These are phyloP conservation scores for Trichechus manatus DNA, from an alignment of 2,113 vertebrate species.

Conservation along the genomic window DNA sequence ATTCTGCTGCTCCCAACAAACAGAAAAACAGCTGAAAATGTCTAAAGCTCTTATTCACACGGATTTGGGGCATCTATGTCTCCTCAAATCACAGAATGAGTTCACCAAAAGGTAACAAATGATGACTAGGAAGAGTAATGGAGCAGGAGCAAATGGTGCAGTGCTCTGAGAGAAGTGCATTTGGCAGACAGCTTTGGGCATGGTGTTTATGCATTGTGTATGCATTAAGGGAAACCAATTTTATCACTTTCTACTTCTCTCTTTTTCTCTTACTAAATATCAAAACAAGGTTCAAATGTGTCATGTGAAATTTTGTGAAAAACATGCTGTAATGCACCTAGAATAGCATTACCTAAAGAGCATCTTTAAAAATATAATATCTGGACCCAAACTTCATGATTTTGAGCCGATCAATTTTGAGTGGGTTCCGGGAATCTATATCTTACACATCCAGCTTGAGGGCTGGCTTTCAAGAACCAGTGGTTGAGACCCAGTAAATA, in stretches of 20 bases:
- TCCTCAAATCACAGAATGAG: slow-evolving; percentile 74
- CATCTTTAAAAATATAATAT: not conserved
- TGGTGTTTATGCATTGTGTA: not conserved
- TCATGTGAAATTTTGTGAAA: not conserved
- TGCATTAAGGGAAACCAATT: slow-evolving; percentile 34
- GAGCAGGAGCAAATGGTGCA: slow-evolving; percentile 36
- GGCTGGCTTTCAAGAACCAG: slow-evolving; percentile 53
- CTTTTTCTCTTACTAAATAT: slow-evolving; percentile 24
- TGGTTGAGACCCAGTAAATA: slow-evolving; percentile 66
- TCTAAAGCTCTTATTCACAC: slow-evolving; percentile 56
- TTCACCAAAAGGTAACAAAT: slow-evolving; percentile 70
- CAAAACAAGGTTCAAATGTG: not conserved
- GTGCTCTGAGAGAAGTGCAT: slow-evolving; percentile 28
- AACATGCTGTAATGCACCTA: not conserved
- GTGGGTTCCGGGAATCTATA: not conserved
- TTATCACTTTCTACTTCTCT: not conserved
- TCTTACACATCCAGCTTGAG: not conserved
- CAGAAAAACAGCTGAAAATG: slow-evolving; percentile 72
- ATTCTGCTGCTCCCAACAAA: slow-evolving; percentile 73
- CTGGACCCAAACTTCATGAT: not conserved
- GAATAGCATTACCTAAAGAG: not conserved
- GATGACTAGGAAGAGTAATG: slow-evolving; percentile 37
- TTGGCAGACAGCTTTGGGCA: slow-evolving; percentile 67
- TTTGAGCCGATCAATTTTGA: not conserved
- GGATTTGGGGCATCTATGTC: not conserved